Evolutionary conservation across 1,140 invertebrate genomes (phyloP), one percentile per base, ranked within the genome.

Genomic region (Holotrichia oblita): DNA sequence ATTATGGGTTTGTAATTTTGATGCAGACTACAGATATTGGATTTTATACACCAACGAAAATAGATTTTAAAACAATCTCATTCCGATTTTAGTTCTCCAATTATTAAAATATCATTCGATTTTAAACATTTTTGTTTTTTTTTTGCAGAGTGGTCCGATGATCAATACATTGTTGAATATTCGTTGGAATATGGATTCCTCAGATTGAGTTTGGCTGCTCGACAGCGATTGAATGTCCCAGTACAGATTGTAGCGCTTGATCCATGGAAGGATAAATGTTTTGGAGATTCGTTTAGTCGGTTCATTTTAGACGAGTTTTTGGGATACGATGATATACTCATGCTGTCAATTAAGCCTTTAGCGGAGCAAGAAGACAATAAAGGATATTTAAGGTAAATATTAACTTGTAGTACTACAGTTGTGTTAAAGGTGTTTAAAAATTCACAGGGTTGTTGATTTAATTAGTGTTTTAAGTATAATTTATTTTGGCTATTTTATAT

Each of bases 91-190:
- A n/a, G n/a, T n/a, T n/a, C n/a, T n/a, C n/a, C n/a, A n/a, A n/a
- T n/a, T n/a, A n/a, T n/a, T n/a, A n/a, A n/a, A n/a, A n/a, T n/a
- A n/a, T n/a, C n/a, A 10, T 12, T 48, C 44, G 12, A 12, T 48
- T 0, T 48, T 14, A 14, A 48, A 48, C 12, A 12, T 10, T 3
- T 48, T 10, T 48, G 7, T 48, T 3, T 48, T n/a, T 48, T 48
- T 12, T 14, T 48, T 48, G 12, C 44, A 92, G 94, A 92, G 76
- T 94, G 93, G 93, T 88, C 91, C 86, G 95, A 97, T 82, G 97
- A 98, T 83, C 95, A 97, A 84, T 99, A 99, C 85, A 98, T 99
- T 44, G 94, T 99, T 4, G 98, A 99, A 87, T 99, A 99, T 90
- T 96, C 98, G 1, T 88, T 99, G 79, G 97, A 99, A 87, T 99